Evolutionary conservation across 2,113 vertebrate species (phyloP), one percentile per base, ranked within the genome.

Genomic region (Butastur rufipennis): DNA sequence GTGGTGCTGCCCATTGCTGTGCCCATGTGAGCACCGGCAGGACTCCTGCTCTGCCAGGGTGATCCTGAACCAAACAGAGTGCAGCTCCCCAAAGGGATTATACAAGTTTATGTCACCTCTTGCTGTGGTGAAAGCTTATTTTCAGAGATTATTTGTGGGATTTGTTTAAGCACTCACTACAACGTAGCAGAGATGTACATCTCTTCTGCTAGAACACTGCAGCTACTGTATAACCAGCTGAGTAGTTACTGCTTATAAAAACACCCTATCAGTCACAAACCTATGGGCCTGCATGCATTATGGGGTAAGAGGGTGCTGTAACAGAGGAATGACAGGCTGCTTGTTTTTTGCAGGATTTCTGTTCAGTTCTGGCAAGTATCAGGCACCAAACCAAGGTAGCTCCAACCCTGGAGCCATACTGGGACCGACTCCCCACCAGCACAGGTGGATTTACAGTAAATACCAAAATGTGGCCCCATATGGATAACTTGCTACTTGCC

Each of bases 171-270:
- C 20, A 14, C 26, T 92, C 6, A 7, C 29, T 42, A 27, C 26
- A 11, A 22, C 0, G 0, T 0, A 32, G 36, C 14, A 58, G 56
- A 43, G 40, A 56, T 8, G 18, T 8, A 6, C 21, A 13, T 34
- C 56, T 55, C 66, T 58, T 29, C 72, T 56, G 67, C 77, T 53
- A 70, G 17, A 19, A 36, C 34, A 3, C 55, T 82, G 56, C 55
- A 75, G 45, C 22, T 52, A 13, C 47, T 27, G 9, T 3, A 10
- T 1, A 26, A 17, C 13, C 40, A 81, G 45, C 53, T 36, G 42
- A 53, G 75, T 3, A 16, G 58, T 1, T 31, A 18, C 40, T 26
- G n/a, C 23, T 53, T 47, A 10, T 53, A 13, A 63, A 26, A 45
- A 53, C 10, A 12, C 8, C 11, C 13, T 21, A 11, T 10, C 43